These are phyloP conservation scores for Tipula helvola DNA, from an alignment of 2,888 invertebrate genomes.

Conservation along the genomic window DNA sequence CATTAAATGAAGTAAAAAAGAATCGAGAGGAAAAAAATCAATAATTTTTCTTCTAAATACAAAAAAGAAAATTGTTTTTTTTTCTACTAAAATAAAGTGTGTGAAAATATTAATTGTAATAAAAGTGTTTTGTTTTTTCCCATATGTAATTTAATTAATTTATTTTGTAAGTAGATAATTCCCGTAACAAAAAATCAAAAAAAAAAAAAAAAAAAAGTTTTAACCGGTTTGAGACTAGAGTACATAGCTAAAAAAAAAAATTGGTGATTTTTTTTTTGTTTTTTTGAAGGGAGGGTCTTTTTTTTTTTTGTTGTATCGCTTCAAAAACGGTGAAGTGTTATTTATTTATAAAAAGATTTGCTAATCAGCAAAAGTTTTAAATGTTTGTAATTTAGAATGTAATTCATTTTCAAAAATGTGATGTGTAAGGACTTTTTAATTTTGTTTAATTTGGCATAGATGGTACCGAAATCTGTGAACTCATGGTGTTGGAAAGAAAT, in stretches of 20 bases:
- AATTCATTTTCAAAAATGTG: neutral
- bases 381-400: neutral
- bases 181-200: neutral
- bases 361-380: neutral
- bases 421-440: neutral
- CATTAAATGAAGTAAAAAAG: neutral
- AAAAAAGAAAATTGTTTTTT: neutral
- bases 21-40: neutral
- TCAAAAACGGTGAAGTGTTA: neutral
- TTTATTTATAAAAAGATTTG: neutral
- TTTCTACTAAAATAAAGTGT: neutral
- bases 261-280: neutral
- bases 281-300: constrained; percentile 6
- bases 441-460: neutral
- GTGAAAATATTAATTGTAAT: neutral
- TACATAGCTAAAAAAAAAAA: neutral
- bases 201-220: neutral
- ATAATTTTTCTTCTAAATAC: neutral
- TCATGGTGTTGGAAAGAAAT: neutral
- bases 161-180: neutral
- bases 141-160: neutral
- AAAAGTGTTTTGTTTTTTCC: neutral
- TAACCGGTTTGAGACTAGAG: neutral
- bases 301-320: neutral
- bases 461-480: neutral